A percentile compares a stretch with the other conserved stretches of the same genome.
Conservation (phyloP, 2,888 invertebrate genomes). For the Dicycla oo region DNA sequence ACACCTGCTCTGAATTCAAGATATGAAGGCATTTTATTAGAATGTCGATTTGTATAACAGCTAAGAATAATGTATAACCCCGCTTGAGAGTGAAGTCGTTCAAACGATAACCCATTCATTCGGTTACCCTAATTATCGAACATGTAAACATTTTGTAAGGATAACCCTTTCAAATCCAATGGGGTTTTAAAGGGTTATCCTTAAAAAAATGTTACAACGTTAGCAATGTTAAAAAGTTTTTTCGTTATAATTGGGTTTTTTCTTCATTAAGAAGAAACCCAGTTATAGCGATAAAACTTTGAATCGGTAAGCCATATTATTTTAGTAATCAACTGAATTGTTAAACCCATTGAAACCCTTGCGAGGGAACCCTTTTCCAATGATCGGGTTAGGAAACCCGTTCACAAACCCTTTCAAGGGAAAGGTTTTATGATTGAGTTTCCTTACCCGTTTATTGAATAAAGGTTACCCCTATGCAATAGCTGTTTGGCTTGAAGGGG, state of each 20-base stretch:
- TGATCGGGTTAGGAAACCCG: neutral
- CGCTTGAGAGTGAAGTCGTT: neutral
- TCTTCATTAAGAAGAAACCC: neutral
- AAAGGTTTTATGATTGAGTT: no score
- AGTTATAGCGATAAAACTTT: neutral
- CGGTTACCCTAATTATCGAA: neutral
- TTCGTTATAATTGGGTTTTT: no score
- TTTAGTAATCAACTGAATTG: neutral
- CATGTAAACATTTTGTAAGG: neutral
- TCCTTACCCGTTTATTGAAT: neutral
- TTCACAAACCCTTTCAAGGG: neutral
- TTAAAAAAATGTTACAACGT: no score
- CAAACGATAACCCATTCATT: neutral
- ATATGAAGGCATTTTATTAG: slow-evolving; percentile 51
- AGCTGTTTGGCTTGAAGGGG: neutral
- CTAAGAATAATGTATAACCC: slow-evolving; percentile 14
- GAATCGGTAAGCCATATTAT: neutral
- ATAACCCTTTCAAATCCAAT: neutral
- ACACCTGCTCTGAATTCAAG: slow-evolving; percentile 53
- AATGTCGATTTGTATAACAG: slow-evolving; percentile 49
- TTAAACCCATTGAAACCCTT: neutral
- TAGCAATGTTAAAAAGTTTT: no score
- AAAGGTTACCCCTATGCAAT: neutral
- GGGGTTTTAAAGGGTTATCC: no score
- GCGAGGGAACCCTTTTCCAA: neutral